These are phyloP conservation scores for Oconnorella tubifera DNA, from an alignment of 2,888 invertebrate species.

Conservation along the genomic window DNA sequence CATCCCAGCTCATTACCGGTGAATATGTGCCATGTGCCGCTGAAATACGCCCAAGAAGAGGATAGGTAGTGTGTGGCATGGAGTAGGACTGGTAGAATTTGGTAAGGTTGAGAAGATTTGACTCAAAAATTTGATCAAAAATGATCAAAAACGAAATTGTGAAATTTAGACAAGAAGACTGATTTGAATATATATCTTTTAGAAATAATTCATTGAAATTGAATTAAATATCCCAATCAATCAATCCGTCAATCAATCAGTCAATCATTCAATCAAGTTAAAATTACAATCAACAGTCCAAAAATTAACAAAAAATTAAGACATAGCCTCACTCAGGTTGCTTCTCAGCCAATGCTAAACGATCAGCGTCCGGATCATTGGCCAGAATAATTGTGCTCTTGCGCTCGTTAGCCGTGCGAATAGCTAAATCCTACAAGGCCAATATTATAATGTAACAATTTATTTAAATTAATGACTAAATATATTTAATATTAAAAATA, in stretches of 20 bases:
- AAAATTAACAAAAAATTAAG: not conserved
- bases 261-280: too few species aligned
- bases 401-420: constrained; percentile 71
- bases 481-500: not conserved
- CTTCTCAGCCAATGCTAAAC: constrained; percentile 87
- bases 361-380: constrained; percentile 97
- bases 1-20: constrained; percentile 93
- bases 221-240: too few species aligned
- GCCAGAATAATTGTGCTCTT: constrained; percentile 77
- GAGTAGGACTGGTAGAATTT: too few species aligned
- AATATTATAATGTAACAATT: not conserved
- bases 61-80: too few species aligned
- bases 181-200: too few species aligned
- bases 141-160: too few species aligned
- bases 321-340: constrained; percentile 53
- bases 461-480: not conserved
- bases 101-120: too few species aligned
- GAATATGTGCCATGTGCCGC: constrained; percentile 75
- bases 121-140: too few species aligned
- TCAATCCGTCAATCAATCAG: too few species aligned
- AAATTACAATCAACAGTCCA: not conserved
- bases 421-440: constrained; percentile 65
- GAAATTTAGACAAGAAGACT: too few species aligned
- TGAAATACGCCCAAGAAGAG: too few species aligned
- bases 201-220: not conserved